Base-by-base conservation (phyloP, 2,888 invertebrate species). In the Germaria angustata region DNA sequence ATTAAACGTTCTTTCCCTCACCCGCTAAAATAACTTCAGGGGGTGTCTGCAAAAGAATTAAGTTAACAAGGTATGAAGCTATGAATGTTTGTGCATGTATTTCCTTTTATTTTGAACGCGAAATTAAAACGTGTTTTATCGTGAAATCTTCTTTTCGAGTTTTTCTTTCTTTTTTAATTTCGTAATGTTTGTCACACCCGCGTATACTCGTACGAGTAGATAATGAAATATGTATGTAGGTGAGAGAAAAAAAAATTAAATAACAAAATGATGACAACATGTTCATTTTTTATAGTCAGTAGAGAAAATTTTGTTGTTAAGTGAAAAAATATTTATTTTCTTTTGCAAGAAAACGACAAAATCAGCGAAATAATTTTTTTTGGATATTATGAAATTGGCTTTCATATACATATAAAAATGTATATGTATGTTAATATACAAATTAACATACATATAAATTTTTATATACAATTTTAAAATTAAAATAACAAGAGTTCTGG, bases 91-190 rank as follows among this genome's bases (percentile, higher is more conserved):
- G 57, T 53, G 13, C 51, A 59, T 68, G 71, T 79, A 65, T 63
- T 85, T 80, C n/a, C n/a, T n/a, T n/a, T n/a, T n/a, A n/a, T n/a
- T 83, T 34, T 66, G 17, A 69, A 41, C 59, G 72, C 85, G 85
- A 88, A 88, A 89, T 90, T 88, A 88, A 88, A 90, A 89, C 90
- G 90, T 90, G 90, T 87, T 88, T 87, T 90, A 90, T 90, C 90
- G 86, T 84, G 80, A 86, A 88, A 90, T 90, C 88, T 88, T 84
- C 32, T 71, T 59, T 69, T 49, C 28, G 32, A 39, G 2, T 13
- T 34, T 68, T n/a, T n/a, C n/a, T n/a, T n/a, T 65, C 46, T 69
- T 72, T 72, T 69, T 53, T 79, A 75, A 75, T 66, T 66, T 79
- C 17, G 57, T 66, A 76, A 68, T 82, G 71, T 79, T 79, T 76